Percentiles rank a stretch among this genome's conserved stretches.
phyloP scores from a whole-genome alignment of 2,888 invertebrate species.

The Rhimphoctona megacephalus region DNA sequence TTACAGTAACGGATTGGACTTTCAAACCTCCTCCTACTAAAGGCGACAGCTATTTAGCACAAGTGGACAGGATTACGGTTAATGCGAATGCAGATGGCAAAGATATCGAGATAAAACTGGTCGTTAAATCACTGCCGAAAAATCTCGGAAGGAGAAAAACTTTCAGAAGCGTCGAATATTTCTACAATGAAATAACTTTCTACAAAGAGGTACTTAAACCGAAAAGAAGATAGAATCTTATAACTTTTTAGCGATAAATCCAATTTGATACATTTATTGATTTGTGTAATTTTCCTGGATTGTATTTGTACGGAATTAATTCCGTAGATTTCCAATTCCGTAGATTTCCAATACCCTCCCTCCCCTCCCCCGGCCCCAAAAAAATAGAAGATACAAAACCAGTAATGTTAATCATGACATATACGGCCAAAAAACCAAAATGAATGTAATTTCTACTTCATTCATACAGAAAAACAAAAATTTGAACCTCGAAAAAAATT shows the following conservation, averaged over 20 bases:
- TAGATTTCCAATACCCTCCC: no score
- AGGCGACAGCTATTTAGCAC: conserved; percentile 90
- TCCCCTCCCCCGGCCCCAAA: no score
- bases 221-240: no score
- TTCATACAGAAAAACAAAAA: no score
- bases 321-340: not conserved
- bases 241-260: no score
- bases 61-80: conserved; percentile 87
- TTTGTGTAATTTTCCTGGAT: no score
- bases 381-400: no score
- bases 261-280: no score
- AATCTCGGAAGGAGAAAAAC: conserved; percentile 88
- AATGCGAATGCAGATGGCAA: conserved; percentile 83
- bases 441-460: no score
- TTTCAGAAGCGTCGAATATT: conserved; percentile 89
- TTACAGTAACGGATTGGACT: conserved; percentile 83
- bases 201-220: conserved; percentile 86
- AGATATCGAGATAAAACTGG: conserved; percentile 85
- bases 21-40: conserved; percentile 86
- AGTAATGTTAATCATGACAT: no score
- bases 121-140: conserved; percentile 89
- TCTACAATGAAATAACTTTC: conserved; percentile 90
- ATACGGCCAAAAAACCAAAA: no score
- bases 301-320: not conserved
- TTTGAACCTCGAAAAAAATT: no score